phyloP scores from a whole-genome alignment of 2,113 vertebrate genomes.

The Eira barbara region DNA sequence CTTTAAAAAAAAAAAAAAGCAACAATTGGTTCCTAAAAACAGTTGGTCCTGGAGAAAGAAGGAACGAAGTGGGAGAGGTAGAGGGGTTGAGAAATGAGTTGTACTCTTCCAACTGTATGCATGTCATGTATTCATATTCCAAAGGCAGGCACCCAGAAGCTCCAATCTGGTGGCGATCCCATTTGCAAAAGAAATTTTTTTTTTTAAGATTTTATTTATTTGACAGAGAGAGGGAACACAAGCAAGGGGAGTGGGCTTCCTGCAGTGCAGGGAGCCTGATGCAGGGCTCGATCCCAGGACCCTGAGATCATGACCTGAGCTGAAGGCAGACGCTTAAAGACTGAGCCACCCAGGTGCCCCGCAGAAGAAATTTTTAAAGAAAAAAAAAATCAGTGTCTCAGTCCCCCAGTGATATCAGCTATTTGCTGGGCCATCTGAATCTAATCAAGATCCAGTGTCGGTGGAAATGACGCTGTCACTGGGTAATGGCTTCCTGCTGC shows the following conservation, averaged over 20 bases:
- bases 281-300: no score
- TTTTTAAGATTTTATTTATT: no score
- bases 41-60: background rate
- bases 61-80: background rate
- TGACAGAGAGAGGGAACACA: no score
- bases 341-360: no score
- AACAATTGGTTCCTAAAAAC: background rate
- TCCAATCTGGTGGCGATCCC: background rate
- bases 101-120: background rate
- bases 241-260: no score
- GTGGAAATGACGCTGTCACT: constrained; percentile 47
- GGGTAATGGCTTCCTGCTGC: constrained; percentile 54
- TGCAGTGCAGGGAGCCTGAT: no score
- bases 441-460: constrained; percentile 54
- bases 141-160: background rate
- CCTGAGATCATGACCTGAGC: no score
- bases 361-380: no score
- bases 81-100: background rate
- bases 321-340: no score
- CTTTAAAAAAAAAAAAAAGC: background rate
- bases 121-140: background rate
- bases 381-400: background rate
- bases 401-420: background rate
- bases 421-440: constrained; percentile 71
- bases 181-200: background rate